A percentile compares a stretch with the other conserved stretches of the same genome.
Conservation (phyloP, 2,888 invertebrate genomes). For the Agonopterix subpropinquella region DNA sequence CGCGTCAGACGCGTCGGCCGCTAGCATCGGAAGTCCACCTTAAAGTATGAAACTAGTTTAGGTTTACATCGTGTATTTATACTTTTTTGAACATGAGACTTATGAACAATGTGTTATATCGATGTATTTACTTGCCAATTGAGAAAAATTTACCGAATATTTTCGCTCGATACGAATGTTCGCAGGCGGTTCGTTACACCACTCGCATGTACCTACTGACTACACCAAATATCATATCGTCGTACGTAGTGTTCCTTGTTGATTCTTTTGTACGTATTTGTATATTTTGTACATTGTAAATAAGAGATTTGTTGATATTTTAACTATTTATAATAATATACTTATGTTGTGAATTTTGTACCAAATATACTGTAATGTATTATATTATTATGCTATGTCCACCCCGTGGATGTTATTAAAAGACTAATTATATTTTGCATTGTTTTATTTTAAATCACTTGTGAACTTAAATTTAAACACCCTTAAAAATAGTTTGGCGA, state of each 20-base stretch:
- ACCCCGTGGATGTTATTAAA: slow-evolving; percentile 16
- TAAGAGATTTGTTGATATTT: slow-evolving; percentile 68
- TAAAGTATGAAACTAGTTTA: too few relatives aligned
- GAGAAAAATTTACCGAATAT: too few relatives aligned
- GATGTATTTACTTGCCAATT: too few relatives aligned
- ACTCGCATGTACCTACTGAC: neutral
- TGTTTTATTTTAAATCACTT: neutral
- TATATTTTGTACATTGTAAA: slow-evolving; percentile 71
- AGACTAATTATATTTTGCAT: slow-evolving; percentile 10
- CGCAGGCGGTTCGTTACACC: too few relatives aligned
- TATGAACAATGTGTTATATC: too few relatives aligned
- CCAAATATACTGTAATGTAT: slow-evolving; percentile 59
- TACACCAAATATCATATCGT: slow-evolving; percentile 31
- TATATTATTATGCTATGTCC: slow-evolving; percentile 20
- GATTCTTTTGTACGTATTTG: slow-evolving; percentile 57
- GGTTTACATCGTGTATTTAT: too few relatives aligned
- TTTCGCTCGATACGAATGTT: too few relatives aligned
- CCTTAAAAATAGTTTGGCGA: too few relatives aligned
- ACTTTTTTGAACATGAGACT: too few relatives aligned
- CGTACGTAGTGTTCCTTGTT: slow-evolving; percentile 42
- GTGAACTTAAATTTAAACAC: too few relatives aligned
- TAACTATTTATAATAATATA: slow-evolving; percentile 70
- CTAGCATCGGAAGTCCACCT: too few relatives aligned
- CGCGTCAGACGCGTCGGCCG: too few relatives aligned
- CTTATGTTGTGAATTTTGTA: slow-evolving; percentile 71